Evolutionary conservation across 2,888 invertebrate genomes (phyloP).

Genomic region (Resseliella maxima): DNA sequence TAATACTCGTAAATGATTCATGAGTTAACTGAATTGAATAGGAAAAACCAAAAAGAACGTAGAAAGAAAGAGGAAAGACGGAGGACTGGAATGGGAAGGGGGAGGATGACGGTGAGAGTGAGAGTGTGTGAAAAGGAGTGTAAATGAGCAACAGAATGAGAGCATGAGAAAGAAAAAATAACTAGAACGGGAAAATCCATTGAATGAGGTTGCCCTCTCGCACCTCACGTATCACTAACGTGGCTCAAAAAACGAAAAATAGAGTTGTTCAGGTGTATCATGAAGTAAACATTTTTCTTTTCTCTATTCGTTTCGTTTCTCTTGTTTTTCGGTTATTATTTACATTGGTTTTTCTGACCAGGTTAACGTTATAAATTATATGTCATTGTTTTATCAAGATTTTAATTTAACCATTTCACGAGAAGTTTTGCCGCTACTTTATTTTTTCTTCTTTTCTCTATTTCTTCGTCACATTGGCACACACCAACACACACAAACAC

Average conservation of each 20-base stretch:
- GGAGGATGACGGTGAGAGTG: too few relatives aligned
- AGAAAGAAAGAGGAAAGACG: too few relatives aligned
- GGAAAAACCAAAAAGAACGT: background rate
- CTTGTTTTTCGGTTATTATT: conserved; percentile 29
- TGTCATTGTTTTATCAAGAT: conserved; percentile 31
- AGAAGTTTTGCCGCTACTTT: background rate
- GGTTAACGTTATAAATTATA: background rate
- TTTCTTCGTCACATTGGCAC: background rate
- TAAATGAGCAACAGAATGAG: too few relatives aligned
- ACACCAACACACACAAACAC: background rate
- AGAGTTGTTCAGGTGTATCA: conserved; percentile 3
- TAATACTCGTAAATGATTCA: conserved; percentile 7
- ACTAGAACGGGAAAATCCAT: background rate
- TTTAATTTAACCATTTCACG: background rate
- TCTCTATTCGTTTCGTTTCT: too few relatives aligned
- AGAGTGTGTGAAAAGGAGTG: too few relatives aligned
- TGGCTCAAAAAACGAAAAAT: background rate
- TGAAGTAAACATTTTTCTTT: background rate
- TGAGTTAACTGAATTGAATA: background rate
- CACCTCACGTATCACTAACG: background rate
- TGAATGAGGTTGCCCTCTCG: background rate
- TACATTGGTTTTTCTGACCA: conserved; percentile 23
- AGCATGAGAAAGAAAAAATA: background rate
- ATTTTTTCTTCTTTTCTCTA: background rate
- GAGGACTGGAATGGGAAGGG: too few relatives aligned